Percentiles rank a stretch among this genome's conserved stretches.
Evolutionary conservation across 2,888 invertebrate genomes (phyloP).

Genomic region (Lasioglossum oenotherae): DNA sequence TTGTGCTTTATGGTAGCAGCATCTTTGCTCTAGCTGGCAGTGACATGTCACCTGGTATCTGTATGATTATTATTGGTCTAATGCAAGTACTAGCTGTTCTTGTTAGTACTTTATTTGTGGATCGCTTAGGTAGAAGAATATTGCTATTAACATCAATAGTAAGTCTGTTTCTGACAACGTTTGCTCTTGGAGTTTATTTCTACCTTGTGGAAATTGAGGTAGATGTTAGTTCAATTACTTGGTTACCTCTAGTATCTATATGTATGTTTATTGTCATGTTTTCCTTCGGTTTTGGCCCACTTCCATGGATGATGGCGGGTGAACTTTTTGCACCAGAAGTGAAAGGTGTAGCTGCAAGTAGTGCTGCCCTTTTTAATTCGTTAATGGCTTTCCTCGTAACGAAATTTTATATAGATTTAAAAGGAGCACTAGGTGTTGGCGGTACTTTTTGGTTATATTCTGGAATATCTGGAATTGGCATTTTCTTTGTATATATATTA

Average conservation of each 20-base stretch:
- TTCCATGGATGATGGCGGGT: conserved; percentile 94
- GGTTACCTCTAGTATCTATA: conserved; percentile 91
- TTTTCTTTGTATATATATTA: conserved; percentile 88
- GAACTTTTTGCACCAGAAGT: conserved; percentile 93
- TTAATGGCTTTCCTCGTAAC: conserved; percentile 93
- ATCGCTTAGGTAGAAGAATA: conserved; percentile 91
- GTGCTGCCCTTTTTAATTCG: conserved; percentile 94
- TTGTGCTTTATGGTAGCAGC: conserved; percentile 91
- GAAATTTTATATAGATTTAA: conserved; percentile 88
- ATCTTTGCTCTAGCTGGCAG: conserved; percentile 90
- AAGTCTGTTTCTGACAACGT: conserved; percentile 89
- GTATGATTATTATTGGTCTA: conserved; percentile 93
- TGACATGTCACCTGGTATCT: conserved; percentile 86
- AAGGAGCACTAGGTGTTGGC: conserved; percentile 76
- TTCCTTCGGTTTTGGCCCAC: conserved; percentile 94
- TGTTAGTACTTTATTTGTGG: conserved; percentile 91
- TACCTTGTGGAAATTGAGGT: conserved; percentile 76
- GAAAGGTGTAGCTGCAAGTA: conserved; percentile 90
- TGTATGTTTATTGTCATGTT: conserved; percentile 92
- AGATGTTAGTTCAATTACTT: conserved; percentile 86
- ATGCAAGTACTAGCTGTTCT: conserved; percentile 93
- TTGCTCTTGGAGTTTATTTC: conserved; percentile 91
- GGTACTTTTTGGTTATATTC: conserved; percentile 92
- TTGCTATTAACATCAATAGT: conserved; percentile 90
- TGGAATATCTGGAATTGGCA: conserved; percentile 88